These are phyloP conservation scores for Stegana nigrithorax DNA, from an alignment of 2,888 invertebrate genomes.

Conservation along the genomic window DNA sequence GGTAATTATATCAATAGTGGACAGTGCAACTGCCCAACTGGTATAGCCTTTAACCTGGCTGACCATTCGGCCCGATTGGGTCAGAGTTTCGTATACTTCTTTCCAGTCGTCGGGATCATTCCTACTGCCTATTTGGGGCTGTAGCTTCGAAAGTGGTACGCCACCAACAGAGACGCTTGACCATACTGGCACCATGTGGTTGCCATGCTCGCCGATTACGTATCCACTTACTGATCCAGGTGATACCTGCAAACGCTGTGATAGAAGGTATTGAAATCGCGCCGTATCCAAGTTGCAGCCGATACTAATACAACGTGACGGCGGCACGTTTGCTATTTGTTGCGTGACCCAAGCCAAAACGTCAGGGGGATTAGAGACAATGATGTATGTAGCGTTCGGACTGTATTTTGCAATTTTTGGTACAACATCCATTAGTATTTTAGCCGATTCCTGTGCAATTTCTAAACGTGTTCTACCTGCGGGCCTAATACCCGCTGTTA, in stretches of 20 bases:
- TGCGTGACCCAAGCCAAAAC: conserved; percentile 87
- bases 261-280: conserved; percentile 83
- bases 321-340: conserved; percentile 86
- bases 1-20: conserved; percentile 74
- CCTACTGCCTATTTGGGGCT: conserved; percentile 76
- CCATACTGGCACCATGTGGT: conserved; percentile 87
- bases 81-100: conserved; percentile 79
- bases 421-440: conserved; percentile 82
- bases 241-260: conserved; percentile 80
- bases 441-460: conserved; percentile 85
- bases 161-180: conserved; percentile 89
- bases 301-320: conserved; percentile 83
- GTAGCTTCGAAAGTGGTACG: conserved; percentile 78
- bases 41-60: conserved; percentile 86
- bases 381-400: conserved; percentile 81
- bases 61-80: conserved; percentile 82
- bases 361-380: conserved; percentile 89
- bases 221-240: conserved; percentile 84
- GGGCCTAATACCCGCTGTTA: conserved; percentile 83
- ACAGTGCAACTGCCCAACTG: conserved; percentile 85
- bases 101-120: conserved; percentile 79
- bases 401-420: conserved; percentile 74
- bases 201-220: conserved; percentile 91
- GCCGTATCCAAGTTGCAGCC: conserved; percentile 90
- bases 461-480: conserved; percentile 82